Conservation (phyloP, 2,888 invertebrate species). For the Germaria angustata region DNA sequence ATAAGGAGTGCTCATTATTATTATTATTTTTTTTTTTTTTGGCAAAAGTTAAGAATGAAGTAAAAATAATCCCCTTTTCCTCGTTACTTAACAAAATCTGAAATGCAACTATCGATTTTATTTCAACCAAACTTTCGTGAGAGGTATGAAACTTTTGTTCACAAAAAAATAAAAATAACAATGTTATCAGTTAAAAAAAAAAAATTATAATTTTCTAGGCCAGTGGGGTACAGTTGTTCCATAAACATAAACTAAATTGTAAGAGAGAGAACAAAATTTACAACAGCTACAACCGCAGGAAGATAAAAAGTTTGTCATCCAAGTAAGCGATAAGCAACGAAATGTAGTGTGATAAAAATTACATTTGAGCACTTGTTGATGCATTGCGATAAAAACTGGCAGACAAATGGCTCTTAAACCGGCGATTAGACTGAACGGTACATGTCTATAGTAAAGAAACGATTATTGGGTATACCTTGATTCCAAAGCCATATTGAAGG, state of each 20-base stretch:
- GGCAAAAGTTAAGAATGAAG: not conserved
- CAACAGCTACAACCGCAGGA: not conserved
- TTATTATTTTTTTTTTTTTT: no score
- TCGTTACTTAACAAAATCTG: conserved; percentile 48
- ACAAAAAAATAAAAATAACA: conserved; percentile 21
- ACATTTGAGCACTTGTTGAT: no score
- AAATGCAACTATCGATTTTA: conserved; percentile 48
- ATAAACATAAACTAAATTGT: conserved; percentile 8
- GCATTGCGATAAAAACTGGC: no score
- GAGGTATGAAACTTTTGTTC: conserved; percentile 9
- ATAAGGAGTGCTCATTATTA: conserved; percentile 45
- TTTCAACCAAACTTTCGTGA: conserved; percentile 10
- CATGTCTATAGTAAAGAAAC: no score
- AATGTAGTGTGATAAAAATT: not conserved
- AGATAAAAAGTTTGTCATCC: not conserved
- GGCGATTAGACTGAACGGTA: no score
- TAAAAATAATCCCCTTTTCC: not conserved
- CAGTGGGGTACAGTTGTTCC: conserved; percentile 42
- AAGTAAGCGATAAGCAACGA: conserved; percentile 48
- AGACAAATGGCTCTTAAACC: no score
- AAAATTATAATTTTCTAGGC: conserved; percentile 51
- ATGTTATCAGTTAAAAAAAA: conserved; percentile 53
- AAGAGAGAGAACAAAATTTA: conserved; percentile 1
- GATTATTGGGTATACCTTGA: no score
- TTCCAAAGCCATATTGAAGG: no score